Base-by-base conservation (phyloP, 2,113 vertebrate genomes). In the Labeo rohita region DNA sequence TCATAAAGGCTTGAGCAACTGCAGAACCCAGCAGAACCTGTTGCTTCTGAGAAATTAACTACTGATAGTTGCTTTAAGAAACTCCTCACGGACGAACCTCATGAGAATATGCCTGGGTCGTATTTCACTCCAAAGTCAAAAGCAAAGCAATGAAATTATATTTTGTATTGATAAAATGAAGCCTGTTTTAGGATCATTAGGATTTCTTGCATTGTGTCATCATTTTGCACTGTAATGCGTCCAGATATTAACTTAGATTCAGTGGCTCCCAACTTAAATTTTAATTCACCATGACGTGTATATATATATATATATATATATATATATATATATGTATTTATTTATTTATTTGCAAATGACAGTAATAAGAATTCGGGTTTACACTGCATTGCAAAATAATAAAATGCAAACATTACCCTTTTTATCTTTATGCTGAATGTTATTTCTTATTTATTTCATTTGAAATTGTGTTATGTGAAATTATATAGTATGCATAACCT, bases 21-120 rank as follows among this genome's bases (percentile, higher is more conserved):
- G 45, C n/a, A 49, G n/a, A 80, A 63, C 78, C 78, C n/a, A 13
- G 59, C n/a, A 49, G n/a, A 80, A 80, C 78, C 78, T 63, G 78
- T 82, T 68, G 45, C 80, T 79, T 56, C 10, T 13, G 49, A 77
- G 10, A 77, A 47, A 23, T 52, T 49, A 65, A 45, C 56, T 28
- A 61, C 5, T 39, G 72, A n/a, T 74, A 23, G 72, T 23, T n/a
- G 18, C 59, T 72, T 72, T 21, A 72, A 43, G 36, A 72, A 72
- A 21, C 68, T 72, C 8, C 8, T 1, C 39, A 18, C 18, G 21
- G 21, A 47, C 49, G 21, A 70, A 73, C 49, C 43, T 47, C 10
- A 49, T 49, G 72, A 49, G 18, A 63, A 34, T 6, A 12, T 34
- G 28, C 23, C 2, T 13, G 28, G 28, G 63, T 66, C n/a, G 11